Evolutionary conservation across 2,113 vertebrate genomes (phyloP).

Genomic region (Columbina picui): DNA sequence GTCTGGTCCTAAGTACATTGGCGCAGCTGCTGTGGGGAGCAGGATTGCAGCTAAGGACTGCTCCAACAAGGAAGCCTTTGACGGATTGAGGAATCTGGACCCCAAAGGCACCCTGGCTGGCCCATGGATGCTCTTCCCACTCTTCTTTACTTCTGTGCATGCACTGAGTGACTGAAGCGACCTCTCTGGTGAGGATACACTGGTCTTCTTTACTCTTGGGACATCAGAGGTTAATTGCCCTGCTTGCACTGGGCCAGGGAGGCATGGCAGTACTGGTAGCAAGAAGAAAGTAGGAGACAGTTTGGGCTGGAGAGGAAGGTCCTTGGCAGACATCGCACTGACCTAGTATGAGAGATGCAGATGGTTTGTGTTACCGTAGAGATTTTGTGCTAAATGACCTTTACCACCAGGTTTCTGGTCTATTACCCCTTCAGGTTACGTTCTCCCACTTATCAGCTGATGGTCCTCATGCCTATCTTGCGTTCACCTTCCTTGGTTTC

Average conservation of each 20-base stretch:
- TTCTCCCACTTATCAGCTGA: not conserved
- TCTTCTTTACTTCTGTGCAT: not conserved
- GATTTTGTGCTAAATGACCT: not conserved
- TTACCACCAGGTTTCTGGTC: not conserved
- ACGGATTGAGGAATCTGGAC: not conserved
- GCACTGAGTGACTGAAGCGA: not conserved
- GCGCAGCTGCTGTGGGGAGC: not conserved
- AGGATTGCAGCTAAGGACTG: not conserved
- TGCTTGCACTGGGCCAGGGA: not conserved
- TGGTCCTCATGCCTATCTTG: not conserved
- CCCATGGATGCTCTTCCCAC: not conserved
- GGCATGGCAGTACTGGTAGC: not conserved
- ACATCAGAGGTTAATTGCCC: not conserved
- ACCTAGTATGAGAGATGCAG: not conserved
- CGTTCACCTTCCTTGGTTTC: not conserved
- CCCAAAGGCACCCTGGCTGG: not conserved
- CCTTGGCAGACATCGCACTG: not conserved
- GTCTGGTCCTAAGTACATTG: rapidly evolving
- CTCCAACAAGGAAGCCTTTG: not conserved
- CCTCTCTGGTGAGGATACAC: not conserved
- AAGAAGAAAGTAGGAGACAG: not conserved
- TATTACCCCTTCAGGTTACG: not conserved
- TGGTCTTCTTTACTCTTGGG: not conserved
- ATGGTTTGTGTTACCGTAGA: not conserved
- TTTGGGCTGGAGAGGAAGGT: not conserved